A percentile compares a stretch with the other conserved stretches of the same genome.
phyloP scores from a whole-genome alignment of 2,888 invertebrate genomes.

The Scrobipalpa atriplicella region DNA sequence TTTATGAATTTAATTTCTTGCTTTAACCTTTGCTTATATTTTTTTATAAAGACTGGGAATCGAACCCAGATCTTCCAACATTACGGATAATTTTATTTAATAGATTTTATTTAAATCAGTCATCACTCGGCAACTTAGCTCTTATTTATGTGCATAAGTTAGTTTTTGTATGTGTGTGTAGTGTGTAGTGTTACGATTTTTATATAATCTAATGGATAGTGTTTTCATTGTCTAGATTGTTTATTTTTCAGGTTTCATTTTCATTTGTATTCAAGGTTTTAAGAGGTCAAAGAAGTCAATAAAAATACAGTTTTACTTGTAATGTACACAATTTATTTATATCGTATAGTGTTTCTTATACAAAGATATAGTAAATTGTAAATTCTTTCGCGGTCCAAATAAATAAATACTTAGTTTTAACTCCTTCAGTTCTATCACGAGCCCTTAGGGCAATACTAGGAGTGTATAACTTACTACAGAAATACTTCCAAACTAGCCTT shows the following conservation, averaged over 20 bases:
- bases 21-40: not conserved
- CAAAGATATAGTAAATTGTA: constrained; percentile 82
- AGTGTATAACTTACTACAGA: constrained; percentile 58
- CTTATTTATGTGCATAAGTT: not conserved
- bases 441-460: constrained; percentile 68
- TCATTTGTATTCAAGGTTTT: not conserved
- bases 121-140: not conserved
- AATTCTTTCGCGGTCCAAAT: constrained; percentile 76
- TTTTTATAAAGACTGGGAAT: not conserved
- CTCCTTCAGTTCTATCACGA: constrained; percentile 70
- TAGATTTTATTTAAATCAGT: no score
- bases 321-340: constrained; percentile 82
- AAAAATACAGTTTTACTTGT: constrained; percentile 67
- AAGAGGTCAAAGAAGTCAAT: constrained; percentile 47
- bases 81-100: not conserved
- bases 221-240: not conserved
- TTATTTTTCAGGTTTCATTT: not conserved
- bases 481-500: constrained; percentile 67
- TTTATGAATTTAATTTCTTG: no score
- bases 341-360: constrained; percentile 80
- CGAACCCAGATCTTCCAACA: not conserved
- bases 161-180: not conserved
- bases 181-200: not conserved
- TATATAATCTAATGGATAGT: not conserved
- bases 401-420: constrained; percentile 79